Base-by-base conservation (phyloP, 2,113 vertebrate genomes). In the Propithecus coquereli region DNA sequence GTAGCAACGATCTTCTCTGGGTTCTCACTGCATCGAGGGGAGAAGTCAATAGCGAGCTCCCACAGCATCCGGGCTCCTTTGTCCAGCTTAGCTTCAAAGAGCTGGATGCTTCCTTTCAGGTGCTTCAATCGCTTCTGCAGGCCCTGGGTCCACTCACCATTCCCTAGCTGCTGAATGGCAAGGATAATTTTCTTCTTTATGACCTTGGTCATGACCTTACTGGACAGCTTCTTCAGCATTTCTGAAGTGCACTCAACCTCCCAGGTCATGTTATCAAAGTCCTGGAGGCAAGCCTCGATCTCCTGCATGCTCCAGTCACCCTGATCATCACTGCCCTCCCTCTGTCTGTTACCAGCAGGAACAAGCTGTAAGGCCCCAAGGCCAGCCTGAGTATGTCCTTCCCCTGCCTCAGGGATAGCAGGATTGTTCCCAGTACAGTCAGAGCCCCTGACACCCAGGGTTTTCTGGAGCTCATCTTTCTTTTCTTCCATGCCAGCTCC, bases 201-300 rank as follows among this genome's bases (percentile, higher is more conserved):
- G 79, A 98, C 97, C 91, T 87, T 98, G 43, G 98, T 97, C 85
- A 99, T 96, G 13, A 94, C 97, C 96, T 99, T 99, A 96, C 98
- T 98, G 18, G 97, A 98, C 80, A 99, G 95, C 1, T 98, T 99
- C 97, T 99, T 99, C 17, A 99, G 94, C 82, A 82, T 96, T 87
- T 99, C 99, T 6, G 99, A 98, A 43, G 99, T 99, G 37, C 99
- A 99, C 81, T 99, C 99, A 1, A 99, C 98, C 97, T 99, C 99
- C 99, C 99, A 99, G 1, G 99, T 99, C 99, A 99, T 99, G 77
- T 98, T 98, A 97, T 99, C 99, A 18, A 99, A 99, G 95, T 99
- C 99, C 94, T 98, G 98, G 43, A 98, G 88, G 3, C 96, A 92
- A 0, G 88, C n/a, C 71, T 98, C 98, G 16, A 98, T 79, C 34